Base-by-base conservation (phyloP, 2,113 vertebrate species). In the Taurulus bubalis region DNA sequence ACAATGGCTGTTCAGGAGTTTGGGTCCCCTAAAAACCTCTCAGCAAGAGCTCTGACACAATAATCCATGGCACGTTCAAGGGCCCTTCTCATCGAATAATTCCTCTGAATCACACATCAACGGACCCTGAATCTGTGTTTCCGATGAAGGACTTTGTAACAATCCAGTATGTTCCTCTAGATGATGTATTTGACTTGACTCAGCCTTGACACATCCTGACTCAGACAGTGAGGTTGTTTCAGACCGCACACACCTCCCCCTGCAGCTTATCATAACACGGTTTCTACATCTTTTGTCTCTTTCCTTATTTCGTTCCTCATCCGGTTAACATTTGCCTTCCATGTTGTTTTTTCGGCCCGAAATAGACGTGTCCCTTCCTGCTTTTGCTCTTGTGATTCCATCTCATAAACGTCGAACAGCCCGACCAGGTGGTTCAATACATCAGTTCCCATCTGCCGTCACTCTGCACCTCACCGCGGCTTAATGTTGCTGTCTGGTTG, bases 401-500 rank as follows among this genome's bases (percentile, higher is more conserved):
- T 69, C 80, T 58, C 4, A 8, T 12, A 70, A 78, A 64, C 45
- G 85, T 89, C 83, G 71, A 79, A 73, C 71, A 8, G 14, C 68
- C 5, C 30, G 6, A 82, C 83, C 91, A 89, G 89, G 84, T 92
- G 87, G 79, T 80, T 87, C 63, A 49, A 64, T 32, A 40, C 80
- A 77, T 81, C 75, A 63, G 75, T 59, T 84, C 83, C 79, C 86
- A 79, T 92, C 87, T 73, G 82, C 85, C 49, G 56, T 90, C 92
- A 92, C 90, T 90, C 89, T 45, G 34, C 90, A 77, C 83, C 81
- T 89, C 80, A 16, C 28, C 26, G 36, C 34, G 8, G 66, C 71
- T 84, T 58, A 34, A 56, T 91, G 88, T 91, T 94, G 81, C 83
- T 86, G 83, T 92, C 87, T 88, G 86, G 92, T 90, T 81, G 81